A percentile compares a stretch with the other conserved stretches of the same genome.
phyloP scores from a whole-genome alignment of 2,888 invertebrate genomes.

The Panorpa germanica region DNA sequence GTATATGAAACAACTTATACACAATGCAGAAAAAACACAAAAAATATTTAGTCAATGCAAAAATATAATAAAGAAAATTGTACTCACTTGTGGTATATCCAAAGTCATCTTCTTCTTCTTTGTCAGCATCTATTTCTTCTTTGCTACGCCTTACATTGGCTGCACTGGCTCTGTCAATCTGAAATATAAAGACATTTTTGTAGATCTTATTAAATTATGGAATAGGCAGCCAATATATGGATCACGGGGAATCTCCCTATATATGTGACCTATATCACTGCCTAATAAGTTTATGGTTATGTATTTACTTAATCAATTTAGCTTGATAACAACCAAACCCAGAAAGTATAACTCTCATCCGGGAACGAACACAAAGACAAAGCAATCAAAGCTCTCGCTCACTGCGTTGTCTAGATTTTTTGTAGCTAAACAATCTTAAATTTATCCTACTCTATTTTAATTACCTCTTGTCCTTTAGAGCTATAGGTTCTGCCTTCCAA shows the following conservation, averaged over 20 bases:
- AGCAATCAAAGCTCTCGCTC: constrained; percentile 4
- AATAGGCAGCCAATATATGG: too few relatives aligned
- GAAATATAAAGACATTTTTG: constrained; percentile 13
- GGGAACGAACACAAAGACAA: constrained; percentile 2
- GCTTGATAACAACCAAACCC: background rate
- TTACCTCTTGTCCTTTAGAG: constrained; percentile 56
- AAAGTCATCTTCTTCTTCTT: constrained; percentile 77
- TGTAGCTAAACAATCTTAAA: background rate
- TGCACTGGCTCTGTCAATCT: constrained; percentile 82
- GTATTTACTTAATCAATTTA: background rate
- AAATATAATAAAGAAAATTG: constrained; percentile 29
- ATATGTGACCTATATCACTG: too few relatives aligned
- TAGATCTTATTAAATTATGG: background rate
- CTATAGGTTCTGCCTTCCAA: constrained; percentile 64
- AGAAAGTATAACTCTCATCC: background rate
- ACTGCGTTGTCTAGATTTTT: background rate
- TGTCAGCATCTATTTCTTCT: constrained; percentile 61
- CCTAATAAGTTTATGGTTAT: constrained; percentile 4
- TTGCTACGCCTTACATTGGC: constrained; percentile 61
- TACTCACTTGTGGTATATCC: constrained; percentile 86
- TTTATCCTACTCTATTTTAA: too few relatives aligned
- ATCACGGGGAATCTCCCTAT: too few relatives aligned
- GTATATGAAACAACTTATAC: too few relatives aligned
- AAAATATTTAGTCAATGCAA: constrained; percentile 12
- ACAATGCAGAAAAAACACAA: background rate